phyloP scores from a whole-genome alignment of 2,888 invertebrate species.

The Drosophila limbata region DNA sequence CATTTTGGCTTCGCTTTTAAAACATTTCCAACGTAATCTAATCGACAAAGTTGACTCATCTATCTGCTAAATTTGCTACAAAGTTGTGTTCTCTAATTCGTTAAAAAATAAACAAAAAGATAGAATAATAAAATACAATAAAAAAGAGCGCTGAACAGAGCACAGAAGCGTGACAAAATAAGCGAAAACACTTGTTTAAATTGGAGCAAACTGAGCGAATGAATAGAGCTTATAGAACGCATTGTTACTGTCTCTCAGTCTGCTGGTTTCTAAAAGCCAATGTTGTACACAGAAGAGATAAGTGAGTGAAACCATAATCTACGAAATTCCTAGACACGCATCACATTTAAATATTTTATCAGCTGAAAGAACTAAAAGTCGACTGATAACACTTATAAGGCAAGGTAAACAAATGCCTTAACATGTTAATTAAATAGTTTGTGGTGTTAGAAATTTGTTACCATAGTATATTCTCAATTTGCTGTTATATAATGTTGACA shows the following conservation, averaged over 20 bases:
- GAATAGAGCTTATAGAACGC: slow-evolving; percentile 24
- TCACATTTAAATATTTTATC: slow-evolving; percentile 56
- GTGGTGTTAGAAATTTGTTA: background rate
- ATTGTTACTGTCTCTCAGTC: slow-evolving; percentile 5
- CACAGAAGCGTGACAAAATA: slow-evolving; percentile 61
- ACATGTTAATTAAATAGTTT: slow-evolving; percentile 39
- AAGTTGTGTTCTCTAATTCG: slow-evolving; percentile 42
- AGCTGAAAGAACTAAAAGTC: slow-evolving; percentile 27
- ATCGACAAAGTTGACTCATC: slow-evolving; percentile 51
- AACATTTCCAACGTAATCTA: slow-evolving; percentile 45
- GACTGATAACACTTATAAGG: slow-evolving; percentile 19
- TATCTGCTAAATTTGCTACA: slow-evolving; percentile 28
- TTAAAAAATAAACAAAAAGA: slow-evolving; percentile 16
- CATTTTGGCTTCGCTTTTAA: slow-evolving; percentile 25
- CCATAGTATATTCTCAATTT: slow-evolving; percentile 14
- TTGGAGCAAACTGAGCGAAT: slow-evolving; percentile 41
- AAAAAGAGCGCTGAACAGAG: slow-evolving; percentile 32
- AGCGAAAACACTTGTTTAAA: slow-evolving; percentile 65
- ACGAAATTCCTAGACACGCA: background rate
- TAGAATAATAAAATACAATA: slow-evolving; percentile 3
- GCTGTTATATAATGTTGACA: slow-evolving; percentile 1
- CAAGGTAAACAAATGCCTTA: slow-evolving; percentile 34
- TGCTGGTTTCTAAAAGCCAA: slow-evolving; percentile 9
- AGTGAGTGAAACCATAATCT: background rate
- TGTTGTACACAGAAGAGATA: slow-evolving; percentile 8